Evolutionary conservation across 2,797 vertebrate species (phyloP).

Genomic region (Molossus molossus): DNA sequence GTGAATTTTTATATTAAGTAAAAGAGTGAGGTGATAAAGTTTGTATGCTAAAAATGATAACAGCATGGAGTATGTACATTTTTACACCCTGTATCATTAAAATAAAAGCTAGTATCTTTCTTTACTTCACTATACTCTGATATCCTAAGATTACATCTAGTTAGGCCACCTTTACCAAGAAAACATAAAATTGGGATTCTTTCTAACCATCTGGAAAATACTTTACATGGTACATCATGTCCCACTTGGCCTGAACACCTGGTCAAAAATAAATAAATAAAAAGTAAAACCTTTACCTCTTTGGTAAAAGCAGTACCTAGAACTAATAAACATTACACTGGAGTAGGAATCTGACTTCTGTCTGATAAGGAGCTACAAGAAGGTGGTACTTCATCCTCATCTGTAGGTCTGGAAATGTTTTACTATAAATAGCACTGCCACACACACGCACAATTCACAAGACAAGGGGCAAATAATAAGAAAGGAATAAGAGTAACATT

Average conservation of each 20-base stretch:
- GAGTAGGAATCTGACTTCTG: conserved; percentile 66
- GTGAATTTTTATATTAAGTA: conserved; percentile 4
- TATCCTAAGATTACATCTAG: conserved; percentile 79
- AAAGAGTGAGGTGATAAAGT: conserved; percentile 45
- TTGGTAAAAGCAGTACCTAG: conserved; percentile 68
- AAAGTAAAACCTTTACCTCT: conserved; percentile 58
- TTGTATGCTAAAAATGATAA: neutral
- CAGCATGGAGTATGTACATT: neutral
- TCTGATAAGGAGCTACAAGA: conserved; percentile 18
- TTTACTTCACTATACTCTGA: conserved; percentile 67
- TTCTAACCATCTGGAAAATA: conserved; percentile 76
- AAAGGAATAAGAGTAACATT: neutral
- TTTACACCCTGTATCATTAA: neutral
- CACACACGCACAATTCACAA: neutral
- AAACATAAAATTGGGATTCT: conserved; percentile 77
- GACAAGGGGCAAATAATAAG: neutral
- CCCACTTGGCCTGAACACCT: conserved; percentile 76
- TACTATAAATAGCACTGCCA: neutral
- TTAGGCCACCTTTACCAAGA: conserved; percentile 64
- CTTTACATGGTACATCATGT: conserved; percentile 44
- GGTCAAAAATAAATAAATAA: conserved; percentile 71
- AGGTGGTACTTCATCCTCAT: neutral
- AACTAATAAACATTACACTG: conserved; percentile 51
- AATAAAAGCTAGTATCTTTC: conserved; percentile 46
- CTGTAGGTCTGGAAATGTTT: neutral